Base-by-base conservation (phyloP, 1,140 invertebrate species). In the Aphis craccivora region DNA sequence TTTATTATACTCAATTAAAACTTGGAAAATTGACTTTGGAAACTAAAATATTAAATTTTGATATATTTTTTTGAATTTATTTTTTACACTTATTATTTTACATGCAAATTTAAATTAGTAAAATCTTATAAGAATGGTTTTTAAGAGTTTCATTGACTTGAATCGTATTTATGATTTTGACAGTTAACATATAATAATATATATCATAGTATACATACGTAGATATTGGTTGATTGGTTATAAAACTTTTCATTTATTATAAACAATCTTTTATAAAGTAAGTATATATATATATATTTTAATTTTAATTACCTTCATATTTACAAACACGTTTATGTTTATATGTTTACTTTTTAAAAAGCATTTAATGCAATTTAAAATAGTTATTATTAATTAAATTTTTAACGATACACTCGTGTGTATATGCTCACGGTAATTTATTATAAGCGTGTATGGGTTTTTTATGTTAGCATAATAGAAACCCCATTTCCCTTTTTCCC, bases 1-100 rank as follows among this genome's bases (percentile, higher is more conserved):
- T 87, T 48, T 51, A 87, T 45, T 20, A 37, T 51, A 89, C 48
- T 89, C 48, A 35, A 53, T 89, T 89, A 53, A 88, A 89, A 87
- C 84, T 53, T 87, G 14, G 20, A 89, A 88, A 48, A 88, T 51
- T 87, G 43, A 87, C 40, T 87, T 83, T 83, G 23, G 37, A 43
- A 84, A 84, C 37, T 84, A 84, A 84, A 84, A 84, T 84, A 84
- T 43, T 9, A 43, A 40, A 43, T 40, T 23, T 87, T n/a, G 22
- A 48, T n/a, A 22, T 51, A 88, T 88, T 88, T 88, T 43, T 88
- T 88, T 7, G n/a, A 88, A 88, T 18, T 48, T 88, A 48, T 25
- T 84, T 84, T 23, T 40, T 84, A 25, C 55, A 60, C 1, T 5
- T 84, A 83, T 83, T 40, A 40, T 84, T 84, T 84, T 43, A 60